These are phyloP conservation scores for Stegodyphus dumicola DNA, from an alignment of 1,140 invertebrate genomes.

Conservation along the genomic window DNA sequence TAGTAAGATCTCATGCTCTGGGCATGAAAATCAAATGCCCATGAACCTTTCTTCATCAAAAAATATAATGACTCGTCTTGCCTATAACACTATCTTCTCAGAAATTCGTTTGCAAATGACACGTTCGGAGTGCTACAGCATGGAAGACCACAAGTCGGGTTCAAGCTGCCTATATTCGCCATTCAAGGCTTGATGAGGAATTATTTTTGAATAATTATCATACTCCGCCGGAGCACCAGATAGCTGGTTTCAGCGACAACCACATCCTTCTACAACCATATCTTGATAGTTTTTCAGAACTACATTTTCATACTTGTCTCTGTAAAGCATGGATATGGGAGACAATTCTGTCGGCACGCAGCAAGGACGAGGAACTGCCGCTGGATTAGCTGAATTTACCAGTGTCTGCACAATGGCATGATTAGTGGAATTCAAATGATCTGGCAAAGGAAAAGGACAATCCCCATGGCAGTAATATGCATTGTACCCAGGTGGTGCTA, in stretches of 20 bases:
- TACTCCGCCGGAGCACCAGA: background rate
- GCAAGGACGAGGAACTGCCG: conserved; percentile 88
- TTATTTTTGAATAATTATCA: background rate
- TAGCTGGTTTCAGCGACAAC: conserved; percentile 78
- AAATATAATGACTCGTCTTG: background rate
- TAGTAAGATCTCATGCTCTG: no score
- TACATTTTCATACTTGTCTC: conserved; percentile 92
- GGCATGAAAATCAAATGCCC: no score
- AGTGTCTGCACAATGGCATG: conserved; percentile 98
- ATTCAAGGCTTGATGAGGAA: background rate
- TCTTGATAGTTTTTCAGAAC: conserved; percentile 97
- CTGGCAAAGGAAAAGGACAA: conserved; percentile 90
- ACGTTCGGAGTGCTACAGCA: background rate
- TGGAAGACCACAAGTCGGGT: background rate
- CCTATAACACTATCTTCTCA: background rate
- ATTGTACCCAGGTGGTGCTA: conserved; percentile 96
- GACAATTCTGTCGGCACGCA: conserved; percentile 92
- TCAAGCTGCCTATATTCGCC: background rate
- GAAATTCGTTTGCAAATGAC: background rate
- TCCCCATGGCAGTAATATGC: conserved; percentile 96
- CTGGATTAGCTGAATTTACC: conserved; percentile 90
- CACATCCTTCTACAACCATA: conserved; percentile 93
- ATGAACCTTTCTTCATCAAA: background rate
- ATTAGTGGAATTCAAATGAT: conserved; percentile 96
- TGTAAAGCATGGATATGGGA: conserved; percentile 92